phyloP scores from a whole-genome alignment of 30 jellyfish, hydroid and myxozoan genomes.

The Hydractinia symbiolongicarpus region DNA sequence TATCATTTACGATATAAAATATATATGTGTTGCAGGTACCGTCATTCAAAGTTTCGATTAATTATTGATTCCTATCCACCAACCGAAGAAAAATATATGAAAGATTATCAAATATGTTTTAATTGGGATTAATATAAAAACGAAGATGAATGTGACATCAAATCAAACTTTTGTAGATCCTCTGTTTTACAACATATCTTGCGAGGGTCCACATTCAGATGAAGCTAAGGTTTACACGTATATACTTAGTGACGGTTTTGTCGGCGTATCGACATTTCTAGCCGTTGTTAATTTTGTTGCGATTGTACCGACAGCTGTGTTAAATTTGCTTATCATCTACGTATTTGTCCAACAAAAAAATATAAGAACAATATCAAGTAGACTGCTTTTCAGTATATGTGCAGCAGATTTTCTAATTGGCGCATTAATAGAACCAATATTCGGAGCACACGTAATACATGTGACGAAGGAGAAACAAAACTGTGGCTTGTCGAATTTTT shows the following conservation, averaged over 20 bases:
- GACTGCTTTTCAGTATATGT: slow-evolving; percentile 28
- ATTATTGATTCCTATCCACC: no score
- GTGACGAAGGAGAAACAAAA: slow-evolving; percentile 6
- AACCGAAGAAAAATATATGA: no score
- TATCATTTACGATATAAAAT: no score
- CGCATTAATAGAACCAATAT: slow-evolving; percentile 24
- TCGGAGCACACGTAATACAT: slow-evolving; percentile 29
- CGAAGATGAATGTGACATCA: no score
- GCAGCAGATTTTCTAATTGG: slow-evolving; percentile 28
- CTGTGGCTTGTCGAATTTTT: slow-evolving; percentile 26
- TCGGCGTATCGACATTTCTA: neutral
- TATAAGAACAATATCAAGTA: slow-evolving; percentile 22
- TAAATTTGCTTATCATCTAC: slow-evolving; percentile 12
- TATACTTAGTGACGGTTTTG: slow-evolving; percentile 6
- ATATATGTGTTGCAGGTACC: no score
- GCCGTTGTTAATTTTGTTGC: slow-evolving; percentile 16
- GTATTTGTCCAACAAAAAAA: slow-evolving; percentile 22
- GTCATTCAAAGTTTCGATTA: no score
- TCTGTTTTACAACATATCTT: slow-evolving; percentile 26
- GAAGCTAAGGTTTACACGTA: slow-evolving; percentile 9
- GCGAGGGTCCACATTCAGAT: slow-evolving; percentile 35
- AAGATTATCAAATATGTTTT: no score
- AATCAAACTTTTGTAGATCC: neutral
- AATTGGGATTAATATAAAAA: no score
- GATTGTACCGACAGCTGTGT: slow-evolving; percentile 3